Conservation (phyloP, 2,113 vertebrate species). For the Elaphurus davidianus region DNA sequence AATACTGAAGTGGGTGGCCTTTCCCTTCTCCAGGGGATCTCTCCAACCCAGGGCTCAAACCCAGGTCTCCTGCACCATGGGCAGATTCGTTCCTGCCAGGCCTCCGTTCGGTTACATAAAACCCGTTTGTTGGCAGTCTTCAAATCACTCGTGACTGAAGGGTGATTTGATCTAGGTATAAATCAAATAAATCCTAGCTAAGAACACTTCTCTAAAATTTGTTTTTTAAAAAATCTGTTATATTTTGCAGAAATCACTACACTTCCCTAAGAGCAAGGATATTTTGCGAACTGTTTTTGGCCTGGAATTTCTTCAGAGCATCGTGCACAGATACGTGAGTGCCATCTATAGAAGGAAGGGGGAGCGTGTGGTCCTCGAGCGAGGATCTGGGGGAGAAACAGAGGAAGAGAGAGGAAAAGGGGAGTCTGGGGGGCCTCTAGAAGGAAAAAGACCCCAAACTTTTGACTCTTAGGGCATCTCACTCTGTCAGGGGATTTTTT, state of each 20-base stretch:
- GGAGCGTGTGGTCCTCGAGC: slow-evolving; percentile 26
- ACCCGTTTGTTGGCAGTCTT: background rate
- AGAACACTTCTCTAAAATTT: background rate
- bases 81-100: background rate
- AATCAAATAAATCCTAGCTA: accelerated
- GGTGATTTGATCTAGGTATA: background rate
- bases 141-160: background rate
- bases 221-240: background rate
- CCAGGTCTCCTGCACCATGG: background rate
- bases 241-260: accelerated
- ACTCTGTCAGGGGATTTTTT: background rate
- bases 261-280: background rate
- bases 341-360: slow-evolving; percentile 76
- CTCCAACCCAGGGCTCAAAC: background rate
- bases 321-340: slow-evolving; percentile 72
- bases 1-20: background rate
- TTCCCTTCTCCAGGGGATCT: background rate
- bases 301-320: slow-evolving; percentile 22
- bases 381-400: background rate
- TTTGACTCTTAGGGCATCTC: slow-evolving; percentile 32
- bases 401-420: accelerated
- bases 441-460: background rate
- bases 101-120: background rate
- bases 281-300: background rate
- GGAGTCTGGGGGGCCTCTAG: accelerated